A percentile compares a stretch with the other conserved stretches of the same genome.
phyloP scores from a whole-genome alignment of 92 coral and sea anemone genomes.

The Meandrina meandrites region DNA sequence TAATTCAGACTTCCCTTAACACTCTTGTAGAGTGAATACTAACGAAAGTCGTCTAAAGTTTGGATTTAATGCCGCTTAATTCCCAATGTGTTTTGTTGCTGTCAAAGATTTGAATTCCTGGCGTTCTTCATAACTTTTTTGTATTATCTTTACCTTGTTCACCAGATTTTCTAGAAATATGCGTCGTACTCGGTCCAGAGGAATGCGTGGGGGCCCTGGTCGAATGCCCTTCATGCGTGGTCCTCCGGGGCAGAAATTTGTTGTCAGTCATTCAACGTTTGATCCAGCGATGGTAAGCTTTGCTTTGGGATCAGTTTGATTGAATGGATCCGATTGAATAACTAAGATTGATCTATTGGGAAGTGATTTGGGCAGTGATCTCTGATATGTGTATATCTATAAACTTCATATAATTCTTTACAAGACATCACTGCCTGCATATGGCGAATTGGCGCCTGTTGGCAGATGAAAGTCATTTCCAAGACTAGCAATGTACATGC shows the following conservation, averaged over 20 bases:
- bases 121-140: neutral
- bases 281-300: conserved; percentile 82
- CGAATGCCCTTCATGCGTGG: conserved; percentile 82
- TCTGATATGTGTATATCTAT: neutral
- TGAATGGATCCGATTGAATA: no score
- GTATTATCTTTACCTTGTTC: neutral
- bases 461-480: neutral
- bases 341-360: neutral
- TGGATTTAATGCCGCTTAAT: neutral
- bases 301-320: no score
- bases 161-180: conserved; percentile 19
- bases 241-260: conserved; percentile 88
- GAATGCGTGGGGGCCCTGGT: conserved; percentile 94
- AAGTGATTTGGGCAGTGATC: neutral
- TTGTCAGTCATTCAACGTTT: conserved; percentile 93
- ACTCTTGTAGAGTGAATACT: neutral
- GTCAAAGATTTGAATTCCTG: neutral
- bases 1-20: neutral
- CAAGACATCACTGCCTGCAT: no score
- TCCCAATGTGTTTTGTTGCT: neutral
- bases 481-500: neutral
- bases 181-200: conserved; percentile 75
- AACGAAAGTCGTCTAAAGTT: neutral
- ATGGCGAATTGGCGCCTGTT: no score
- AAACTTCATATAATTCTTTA: no score